Conservation (phyloP, 2,888 invertebrate species). For the Nematopogon swammerdamellus region DNA sequence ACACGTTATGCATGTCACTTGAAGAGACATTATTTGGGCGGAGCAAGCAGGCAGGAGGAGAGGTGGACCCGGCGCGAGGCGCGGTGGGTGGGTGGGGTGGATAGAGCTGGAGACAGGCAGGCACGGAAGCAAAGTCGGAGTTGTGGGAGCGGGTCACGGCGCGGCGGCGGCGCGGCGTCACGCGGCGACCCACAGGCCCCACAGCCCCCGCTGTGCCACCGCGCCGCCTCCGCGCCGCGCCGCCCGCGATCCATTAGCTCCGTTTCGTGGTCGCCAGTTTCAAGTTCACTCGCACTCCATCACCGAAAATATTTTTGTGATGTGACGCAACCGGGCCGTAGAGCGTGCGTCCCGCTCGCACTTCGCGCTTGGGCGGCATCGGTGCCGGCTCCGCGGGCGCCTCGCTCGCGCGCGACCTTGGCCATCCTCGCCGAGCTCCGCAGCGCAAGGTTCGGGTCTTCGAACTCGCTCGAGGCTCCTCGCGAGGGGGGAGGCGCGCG, state of each 20-base stretch:
- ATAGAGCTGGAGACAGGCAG: neutral
- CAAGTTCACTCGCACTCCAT: conserved; percentile 55
- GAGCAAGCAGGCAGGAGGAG: no score
- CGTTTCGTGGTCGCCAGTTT: conserved; percentile 33
- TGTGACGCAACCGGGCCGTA: conserved; percentile 45
- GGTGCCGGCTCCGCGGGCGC: conserved; percentile 31
- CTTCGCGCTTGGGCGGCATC: conserved; percentile 19
- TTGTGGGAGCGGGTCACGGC: conserved; percentile 23
- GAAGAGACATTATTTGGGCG: no score
- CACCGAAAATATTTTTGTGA: conserved; percentile 54
- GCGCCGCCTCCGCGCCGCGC: neutral
- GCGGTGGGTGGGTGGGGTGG: neutral
- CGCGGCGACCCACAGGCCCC: conserved; percentile 34
- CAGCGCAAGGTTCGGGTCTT: conserved; percentile 84
- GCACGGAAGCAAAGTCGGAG: neutral
- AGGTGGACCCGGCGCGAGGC: no score
- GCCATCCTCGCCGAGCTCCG: conserved; percentile 69
- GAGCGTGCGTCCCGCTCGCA: conserved; percentile 39
- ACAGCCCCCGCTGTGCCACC: conserved; percentile 20
- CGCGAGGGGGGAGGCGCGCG: conserved; percentile 36
- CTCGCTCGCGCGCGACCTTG: conserved; percentile 63
- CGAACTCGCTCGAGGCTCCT: conserved; percentile 59
- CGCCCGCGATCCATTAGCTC: conserved; percentile 44
- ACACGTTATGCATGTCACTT: no score
- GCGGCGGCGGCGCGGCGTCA: conserved; percentile 20